Conservation (phyloP, 2,797 vertebrate species). For the Tachyglossus aculeatus region DNA sequence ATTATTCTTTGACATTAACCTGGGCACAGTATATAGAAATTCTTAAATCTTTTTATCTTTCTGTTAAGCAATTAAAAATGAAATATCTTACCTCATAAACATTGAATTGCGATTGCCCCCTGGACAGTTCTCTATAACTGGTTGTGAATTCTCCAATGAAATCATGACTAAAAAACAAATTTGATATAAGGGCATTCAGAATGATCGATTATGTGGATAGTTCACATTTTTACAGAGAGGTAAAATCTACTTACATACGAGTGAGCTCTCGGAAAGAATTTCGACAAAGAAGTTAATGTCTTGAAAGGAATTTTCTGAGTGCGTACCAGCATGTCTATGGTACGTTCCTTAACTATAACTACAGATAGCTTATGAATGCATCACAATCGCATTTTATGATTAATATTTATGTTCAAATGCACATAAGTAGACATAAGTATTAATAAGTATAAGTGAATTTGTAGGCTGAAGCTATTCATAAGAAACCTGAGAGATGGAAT, state of each 20-base stretch:
- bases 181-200: slow-evolving; percentile 22
- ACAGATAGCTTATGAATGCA: neutral
- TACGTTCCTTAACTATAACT: neutral
- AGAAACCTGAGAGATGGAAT: no score
- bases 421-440: no score
- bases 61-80: slow-evolving; percentile 19
- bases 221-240: slow-evolving; percentile 1
- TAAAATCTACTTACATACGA: neutral
- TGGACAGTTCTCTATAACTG: slow-evolving; percentile 93
- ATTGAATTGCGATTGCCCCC: slow-evolving; percentile 97
- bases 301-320: neutral
- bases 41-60: neutral
- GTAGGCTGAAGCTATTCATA: no score
- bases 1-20: neutral
- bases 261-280: neutral
- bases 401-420: no score
- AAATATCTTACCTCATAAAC: slow-evolving; percentile 88
- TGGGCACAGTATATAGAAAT: neutral
- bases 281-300: neutral
- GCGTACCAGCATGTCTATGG: neutral
- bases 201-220: slow-evolving; percentile 5
- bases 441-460: no score
- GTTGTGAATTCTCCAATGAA: slow-evolving; percentile 98
- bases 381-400: neutral
- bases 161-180: slow-evolving; percentile 83